A percentile compares a stretch with the other conserved stretches of the same genome.
Evolutionary conservation across 2,113 vertebrate genomes (phyloP).

Genomic region (Notothenia coriiceps): DNA sequence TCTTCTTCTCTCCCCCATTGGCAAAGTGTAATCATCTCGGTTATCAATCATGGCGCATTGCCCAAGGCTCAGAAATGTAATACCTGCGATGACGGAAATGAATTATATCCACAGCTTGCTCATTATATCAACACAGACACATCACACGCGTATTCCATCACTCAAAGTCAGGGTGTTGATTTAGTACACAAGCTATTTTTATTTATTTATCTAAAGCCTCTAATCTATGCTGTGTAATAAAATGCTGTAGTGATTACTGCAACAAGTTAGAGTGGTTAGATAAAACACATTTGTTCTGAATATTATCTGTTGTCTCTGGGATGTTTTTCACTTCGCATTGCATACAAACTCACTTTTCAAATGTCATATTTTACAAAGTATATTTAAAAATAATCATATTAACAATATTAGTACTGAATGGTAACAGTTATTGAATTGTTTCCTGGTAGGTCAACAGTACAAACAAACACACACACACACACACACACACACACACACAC

Average conservation of each 20-base stretch:
- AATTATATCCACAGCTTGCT: constrained; percentile 62
- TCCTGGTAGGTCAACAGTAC: not conserved
- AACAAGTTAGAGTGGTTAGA: constrained; percentile 12
- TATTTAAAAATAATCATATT: not conserved
- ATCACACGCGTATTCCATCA: constrained; percentile 23
- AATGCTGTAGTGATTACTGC: constrained; percentile 1
- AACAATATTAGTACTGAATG: not conserved
- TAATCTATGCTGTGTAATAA: constrained; percentile 3
- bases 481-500: no score
- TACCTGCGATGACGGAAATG: constrained; percentile 67
- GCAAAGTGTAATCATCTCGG: constrained; percentile 70
- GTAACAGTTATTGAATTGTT: constrained; percentile 2
- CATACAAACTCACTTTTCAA: constrained; percentile 10
- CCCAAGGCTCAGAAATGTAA: constrained; percentile 52
- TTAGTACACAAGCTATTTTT: constrained; percentile 18
- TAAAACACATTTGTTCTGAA: constrained; percentile 12
- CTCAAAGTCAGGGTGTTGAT: constrained; percentile 36
- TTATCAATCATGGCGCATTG: constrained; percentile 69
- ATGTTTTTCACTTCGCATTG: not conserved
- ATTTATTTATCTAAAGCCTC: constrained; percentile 15
- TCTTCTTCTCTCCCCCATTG: constrained; percentile 54
- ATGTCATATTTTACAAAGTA: not conserved
- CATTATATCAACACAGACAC: constrained; percentile 41
- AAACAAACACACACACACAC: not conserved
- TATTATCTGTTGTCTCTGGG: constrained; percentile 18